A percentile compares a stretch with the other conserved stretches of the same genome.
Conservation (phyloP, 2,113 vertebrate genomes). For the Cynopterus brachyotis region DNA sequence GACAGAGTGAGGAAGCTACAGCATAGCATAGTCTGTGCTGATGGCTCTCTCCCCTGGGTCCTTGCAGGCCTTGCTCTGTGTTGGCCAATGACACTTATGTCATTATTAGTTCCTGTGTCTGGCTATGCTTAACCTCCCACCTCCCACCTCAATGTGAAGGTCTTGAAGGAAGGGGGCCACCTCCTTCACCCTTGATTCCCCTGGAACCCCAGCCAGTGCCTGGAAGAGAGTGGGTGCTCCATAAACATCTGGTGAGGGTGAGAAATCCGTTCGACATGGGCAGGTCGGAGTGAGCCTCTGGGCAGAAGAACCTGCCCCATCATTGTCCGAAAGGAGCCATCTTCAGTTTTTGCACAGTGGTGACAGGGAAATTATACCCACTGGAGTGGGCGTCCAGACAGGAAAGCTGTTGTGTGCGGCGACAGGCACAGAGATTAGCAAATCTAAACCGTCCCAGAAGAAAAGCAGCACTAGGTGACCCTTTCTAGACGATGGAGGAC, state of each 20-base stretch:
- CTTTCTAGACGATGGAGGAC: neutral
- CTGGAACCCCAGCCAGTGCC: neutral
- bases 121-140: no score
- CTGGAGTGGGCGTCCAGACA: neutral
- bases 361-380: no score
- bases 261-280: neutral
- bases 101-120: neutral
- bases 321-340: neutral
- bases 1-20: neutral
- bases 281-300: neutral
- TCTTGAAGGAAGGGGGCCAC: neutral
- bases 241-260: accelerated
- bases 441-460: neutral
- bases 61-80: no score
- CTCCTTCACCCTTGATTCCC: no score
- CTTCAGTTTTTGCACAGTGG: neutral
- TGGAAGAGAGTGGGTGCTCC: neutral
- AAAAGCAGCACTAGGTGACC: neutral
- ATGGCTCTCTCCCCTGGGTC: neutral
- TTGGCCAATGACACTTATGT: accelerated
- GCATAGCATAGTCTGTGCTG: accelerated
- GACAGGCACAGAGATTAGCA: neutral
- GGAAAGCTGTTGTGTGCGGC: neutral
- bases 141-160: neutral
- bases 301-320: neutral